These are phyloP conservation scores for Heterochromis multidens DNA, from an alignment of 2,113 vertebrate genomes.

Conservation along the genomic window DNA sequence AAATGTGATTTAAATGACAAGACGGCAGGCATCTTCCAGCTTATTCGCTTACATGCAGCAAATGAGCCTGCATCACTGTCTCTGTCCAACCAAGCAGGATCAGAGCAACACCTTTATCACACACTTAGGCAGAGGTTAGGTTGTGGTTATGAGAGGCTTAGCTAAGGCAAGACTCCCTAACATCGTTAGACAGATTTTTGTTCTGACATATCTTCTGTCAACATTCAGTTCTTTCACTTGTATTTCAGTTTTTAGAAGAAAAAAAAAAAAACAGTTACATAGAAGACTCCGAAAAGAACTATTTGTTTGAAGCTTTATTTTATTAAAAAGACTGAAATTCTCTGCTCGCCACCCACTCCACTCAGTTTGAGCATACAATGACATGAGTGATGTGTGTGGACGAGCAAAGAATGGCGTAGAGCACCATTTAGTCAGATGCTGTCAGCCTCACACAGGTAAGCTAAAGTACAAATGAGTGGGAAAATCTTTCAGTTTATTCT, in stretches of 20 bases:
- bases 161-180: slow-evolving; percentile 4
- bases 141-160: slow-evolving; percentile 1
- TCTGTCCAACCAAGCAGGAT: slow-evolving; percentile 18
- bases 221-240: slow-evolving; percentile 6
- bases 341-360: slow-evolving; percentile 24
- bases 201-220: slow-evolving; percentile 5
- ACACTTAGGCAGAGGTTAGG: slow-evolving; percentile 5
- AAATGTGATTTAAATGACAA: slow-evolving; percentile 9
- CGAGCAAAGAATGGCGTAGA: slow-evolving; percentile 9
- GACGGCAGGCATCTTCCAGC: slow-evolving; percentile 11
- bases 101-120: slow-evolving; percentile 21
- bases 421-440: slow-evolving; percentile 25
- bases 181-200: slow-evolving; percentile 37
- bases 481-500: slow-evolving; percentile 27
- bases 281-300: slow-evolving; percentile 2
- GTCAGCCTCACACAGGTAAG: slow-evolving; percentile 36
- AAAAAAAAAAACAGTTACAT: neutral
- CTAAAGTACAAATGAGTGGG: slow-evolving; percentile 12
- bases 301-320: slow-evolving; percentile 23
- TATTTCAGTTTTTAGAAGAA: neutral
- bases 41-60: neutral
- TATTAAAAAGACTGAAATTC: slow-evolving; percentile 1
- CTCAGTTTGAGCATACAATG: slow-evolving; percentile 28
- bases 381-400: slow-evolving; percentile 45
- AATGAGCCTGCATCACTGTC: slow-evolving; percentile 18